Conservation (phyloP, 2,797 vertebrate genomes). For the Phrynocephalus forsythii region DNA sequence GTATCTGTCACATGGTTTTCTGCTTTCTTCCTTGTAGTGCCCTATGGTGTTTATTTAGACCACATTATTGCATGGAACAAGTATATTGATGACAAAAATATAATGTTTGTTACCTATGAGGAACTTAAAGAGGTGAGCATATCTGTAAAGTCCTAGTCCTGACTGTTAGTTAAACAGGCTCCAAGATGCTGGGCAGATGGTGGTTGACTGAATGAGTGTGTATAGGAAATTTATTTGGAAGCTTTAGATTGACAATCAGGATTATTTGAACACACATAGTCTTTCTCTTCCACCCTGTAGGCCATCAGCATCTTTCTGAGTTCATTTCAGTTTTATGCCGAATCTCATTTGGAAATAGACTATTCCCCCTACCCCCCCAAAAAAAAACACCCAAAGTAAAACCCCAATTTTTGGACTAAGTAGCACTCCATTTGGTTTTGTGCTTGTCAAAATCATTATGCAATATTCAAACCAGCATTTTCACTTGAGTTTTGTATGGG, state of each 20-base stretch:
- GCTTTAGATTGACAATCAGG: not conserved
- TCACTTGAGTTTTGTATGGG: not conserved
- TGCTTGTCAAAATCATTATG: not conserved
- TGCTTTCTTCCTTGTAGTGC: conserved; percentile 55
- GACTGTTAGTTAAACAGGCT: not conserved
- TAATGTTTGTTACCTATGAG: conserved; percentile 78
- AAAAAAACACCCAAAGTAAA: not conserved
- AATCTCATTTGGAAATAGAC: not conserved
- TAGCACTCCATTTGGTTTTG: not conserved
- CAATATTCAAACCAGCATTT: not conserved
- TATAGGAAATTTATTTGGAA: too few relatives aligned
- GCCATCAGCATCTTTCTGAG: not conserved
- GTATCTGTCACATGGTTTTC: not conserved
- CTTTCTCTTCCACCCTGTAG: too few relatives aligned
- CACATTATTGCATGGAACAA: conserved; percentile 76
- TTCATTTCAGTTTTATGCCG: not conserved
- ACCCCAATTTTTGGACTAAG: not conserved
- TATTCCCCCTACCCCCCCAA: too few relatives aligned
- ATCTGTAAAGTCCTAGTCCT: not conserved
- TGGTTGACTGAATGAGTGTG: too few relatives aligned
- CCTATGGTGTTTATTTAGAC: conserved; percentile 79
- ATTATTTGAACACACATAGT: not conserved
- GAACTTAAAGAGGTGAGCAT: conserved; percentile 75
- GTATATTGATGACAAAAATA: conserved; percentile 69
- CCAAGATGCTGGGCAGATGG: not conserved